phyloP scores from a whole-genome alignment of 2,797 vertebrate genomes.

The Sebastes matsubarae region DNA sequence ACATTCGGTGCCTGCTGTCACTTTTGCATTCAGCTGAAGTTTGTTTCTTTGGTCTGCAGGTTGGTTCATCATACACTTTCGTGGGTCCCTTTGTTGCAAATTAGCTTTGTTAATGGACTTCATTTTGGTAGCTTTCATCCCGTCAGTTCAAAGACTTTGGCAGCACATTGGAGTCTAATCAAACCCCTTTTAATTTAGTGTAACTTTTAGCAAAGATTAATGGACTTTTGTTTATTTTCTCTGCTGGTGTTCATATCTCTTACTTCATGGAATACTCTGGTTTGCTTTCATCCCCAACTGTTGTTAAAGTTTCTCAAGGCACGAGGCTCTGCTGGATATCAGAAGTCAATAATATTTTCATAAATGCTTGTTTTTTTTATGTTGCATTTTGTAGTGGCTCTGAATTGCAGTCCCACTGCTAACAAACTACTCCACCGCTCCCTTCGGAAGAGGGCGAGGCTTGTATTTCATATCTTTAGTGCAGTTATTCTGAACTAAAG shows the following conservation, averaged over 20 bases:
- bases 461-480: neutral
- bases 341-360: neutral
- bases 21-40: neutral
- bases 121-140: conserved; percentile 7
- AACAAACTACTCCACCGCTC: neutral
- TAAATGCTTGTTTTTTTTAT: neutral
- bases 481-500: neutral
- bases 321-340: neutral
- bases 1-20: neutral
- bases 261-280: neutral
- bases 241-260: neutral
- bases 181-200: neutral
- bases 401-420: neutral
- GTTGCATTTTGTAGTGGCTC: neutral
- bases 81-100: neutral
- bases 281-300: neutral
- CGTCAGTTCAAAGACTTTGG: conserved; percentile 10
- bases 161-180: neutral
- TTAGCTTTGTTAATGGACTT: neutral
- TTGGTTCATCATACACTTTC: neutral
- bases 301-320: neutral
- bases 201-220: neutral
- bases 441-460: neutral
- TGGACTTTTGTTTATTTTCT: neutral
- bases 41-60: neutral